These are phyloP conservation scores for Lumbricus terrestris DNA, from an alignment of 2,888 invertebrate species.

Conservation along the genomic window DNA sequence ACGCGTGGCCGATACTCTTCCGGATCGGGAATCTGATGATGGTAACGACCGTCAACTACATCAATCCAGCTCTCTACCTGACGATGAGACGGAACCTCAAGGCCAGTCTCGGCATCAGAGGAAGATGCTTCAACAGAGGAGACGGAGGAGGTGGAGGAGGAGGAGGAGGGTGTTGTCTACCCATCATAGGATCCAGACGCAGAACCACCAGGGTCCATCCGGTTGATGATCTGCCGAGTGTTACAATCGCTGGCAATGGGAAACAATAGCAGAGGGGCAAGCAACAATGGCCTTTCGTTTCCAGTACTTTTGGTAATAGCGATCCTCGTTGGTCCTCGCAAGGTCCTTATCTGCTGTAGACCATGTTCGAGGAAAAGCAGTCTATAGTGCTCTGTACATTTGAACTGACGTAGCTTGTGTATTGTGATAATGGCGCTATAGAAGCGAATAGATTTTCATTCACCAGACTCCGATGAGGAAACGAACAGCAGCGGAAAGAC, in stretches of 20 bases:
- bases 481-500: neutral
- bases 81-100: neutral
- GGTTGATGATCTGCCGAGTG: neutral
- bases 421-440: too few relatives aligned
- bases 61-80: neutral
- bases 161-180: neutral
- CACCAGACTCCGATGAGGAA: neutral
- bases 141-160: too few relatives aligned
- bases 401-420: too few relatives aligned
- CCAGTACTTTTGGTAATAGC: too few relatives aligned
- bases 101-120: neutral
- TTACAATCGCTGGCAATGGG: neutral
- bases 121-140: neutral
- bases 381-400: too few relatives aligned
- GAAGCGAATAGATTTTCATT: neutral
- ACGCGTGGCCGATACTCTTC: neutral
- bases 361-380: too few relatives aligned
- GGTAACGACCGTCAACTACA: conserved; percentile 14
- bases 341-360: too few relatives aligned
- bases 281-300: neutral
- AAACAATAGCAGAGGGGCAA: neutral
- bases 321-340: too few relatives aligned
- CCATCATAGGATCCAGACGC: neutral
- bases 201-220: neutral
- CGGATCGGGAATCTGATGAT: conserved; percentile 10